Percentiles rank a stretch among this genome's conserved stretches.
Evolutionary conservation across 2,888 invertebrate species (phyloP).

Genomic region (Andrena marginata): DNA sequence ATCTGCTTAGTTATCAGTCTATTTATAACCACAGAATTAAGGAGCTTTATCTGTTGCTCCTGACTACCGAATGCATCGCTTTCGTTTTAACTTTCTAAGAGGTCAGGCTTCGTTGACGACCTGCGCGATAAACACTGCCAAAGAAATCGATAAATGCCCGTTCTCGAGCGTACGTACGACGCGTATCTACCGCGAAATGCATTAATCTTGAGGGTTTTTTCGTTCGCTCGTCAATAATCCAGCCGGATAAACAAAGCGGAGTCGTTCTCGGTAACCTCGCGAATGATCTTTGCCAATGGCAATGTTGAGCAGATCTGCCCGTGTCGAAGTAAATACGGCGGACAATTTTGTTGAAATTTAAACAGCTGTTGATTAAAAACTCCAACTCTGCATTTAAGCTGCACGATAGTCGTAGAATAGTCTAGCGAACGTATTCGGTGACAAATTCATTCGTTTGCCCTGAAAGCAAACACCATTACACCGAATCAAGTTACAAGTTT

Average conservation of each 20-base stretch:
- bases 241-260: background rate
- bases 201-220: slow-evolving; percentile 36
- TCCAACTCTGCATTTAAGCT: too few relatives aligned
- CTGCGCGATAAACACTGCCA: slow-evolving; percentile 16
- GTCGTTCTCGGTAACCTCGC: slow-evolving; percentile 17
- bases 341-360: too few relatives aligned
- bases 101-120: background rate
- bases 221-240: slow-evolving; percentile 9
- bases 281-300: slow-evolving; percentile 31
- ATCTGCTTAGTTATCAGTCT: slow-evolving; percentile 22
- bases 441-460: too few relatives aligned
- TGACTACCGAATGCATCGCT: background rate
- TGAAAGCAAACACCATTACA: too few relatives aligned
- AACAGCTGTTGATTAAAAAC: too few relatives aligned
- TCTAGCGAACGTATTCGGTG: too few relatives aligned
- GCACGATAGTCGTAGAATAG: too few relatives aligned
- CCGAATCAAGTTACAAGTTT: too few relatives aligned
- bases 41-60: slow-evolving; percentile 37
- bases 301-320: background rate
- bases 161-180: background rate
- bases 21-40: slow-evolving; percentile 27
- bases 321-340: background rate
- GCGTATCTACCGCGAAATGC: background rate
- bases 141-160: slow-evolving; percentile 7
- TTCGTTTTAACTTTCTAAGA: slow-evolving; percentile 7